These are phyloP conservation scores for Xenentodon cancila DNA, from an alignment of 2,797 vertebrate species.

Conservation along the genomic window DNA sequence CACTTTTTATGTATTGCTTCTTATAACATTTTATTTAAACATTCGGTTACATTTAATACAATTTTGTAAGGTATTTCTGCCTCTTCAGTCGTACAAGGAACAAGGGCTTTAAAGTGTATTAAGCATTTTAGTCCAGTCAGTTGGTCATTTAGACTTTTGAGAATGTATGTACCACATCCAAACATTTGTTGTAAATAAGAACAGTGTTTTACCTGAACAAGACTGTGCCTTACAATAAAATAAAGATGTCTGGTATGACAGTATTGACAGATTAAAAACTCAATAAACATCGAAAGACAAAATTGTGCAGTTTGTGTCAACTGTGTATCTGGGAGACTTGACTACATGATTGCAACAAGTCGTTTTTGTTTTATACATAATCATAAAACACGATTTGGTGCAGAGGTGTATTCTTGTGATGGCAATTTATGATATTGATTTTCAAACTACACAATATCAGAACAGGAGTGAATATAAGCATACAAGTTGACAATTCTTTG, in stretches of 20 bases:
- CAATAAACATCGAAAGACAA: slow-evolving; percentile 68
- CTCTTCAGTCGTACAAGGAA: slow-evolving; percentile 34
- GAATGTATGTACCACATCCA: slow-evolving; percentile 40
- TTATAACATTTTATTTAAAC: slow-evolving; percentile 42
- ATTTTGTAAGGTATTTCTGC: slow-evolving; percentile 44
- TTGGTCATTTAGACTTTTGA: slow-evolving; percentile 36
- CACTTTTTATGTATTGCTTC: slow-evolving; percentile 42
- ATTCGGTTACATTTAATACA: slow-evolving; percentile 60
- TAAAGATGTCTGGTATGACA: slow-evolving; percentile 60
- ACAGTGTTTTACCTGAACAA: slow-evolving; percentile 72
- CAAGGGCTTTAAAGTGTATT: slow-evolving; percentile 65
- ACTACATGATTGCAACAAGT: too few relatives aligned
- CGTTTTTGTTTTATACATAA: too few relatives aligned
- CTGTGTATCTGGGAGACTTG: too few relatives aligned
- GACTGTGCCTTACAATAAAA: slow-evolving; percentile 76
- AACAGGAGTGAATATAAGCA: too few relatives aligned
- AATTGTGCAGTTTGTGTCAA: neutral
- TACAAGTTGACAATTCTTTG: too few relatives aligned
- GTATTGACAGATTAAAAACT: slow-evolving; percentile 67
- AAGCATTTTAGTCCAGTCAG: slow-evolving; percentile 48
- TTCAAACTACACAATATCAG: too few relatives aligned
- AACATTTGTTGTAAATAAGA: slow-evolving; percentile 70
- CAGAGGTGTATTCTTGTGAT: too few relatives aligned
- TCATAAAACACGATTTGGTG: too few relatives aligned
- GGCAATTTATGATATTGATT: too few relatives aligned